phyloP scores from a whole-genome alignment of 2,888 invertebrate species.

The Thymelicus sylvestris region DNA sequence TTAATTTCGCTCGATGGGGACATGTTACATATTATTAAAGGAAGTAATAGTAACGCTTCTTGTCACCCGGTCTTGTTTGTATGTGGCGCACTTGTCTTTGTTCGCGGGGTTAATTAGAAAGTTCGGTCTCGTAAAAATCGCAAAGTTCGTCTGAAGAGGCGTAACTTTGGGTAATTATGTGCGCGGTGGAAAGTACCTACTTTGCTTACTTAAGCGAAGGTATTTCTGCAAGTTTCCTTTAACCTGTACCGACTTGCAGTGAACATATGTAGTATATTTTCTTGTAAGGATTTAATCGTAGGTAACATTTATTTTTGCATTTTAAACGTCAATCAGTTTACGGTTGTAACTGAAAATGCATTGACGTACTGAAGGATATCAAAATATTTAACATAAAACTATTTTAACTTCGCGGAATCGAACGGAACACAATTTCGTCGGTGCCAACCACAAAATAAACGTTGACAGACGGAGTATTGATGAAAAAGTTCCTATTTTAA shows the following conservation, averaged over 20 bases:
- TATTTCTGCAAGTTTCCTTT: neutral
- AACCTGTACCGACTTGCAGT: too few species aligned
- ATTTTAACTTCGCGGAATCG: conserved; percentile 33
- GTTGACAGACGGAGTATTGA: conserved; percentile 16
- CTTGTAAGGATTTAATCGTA: too few species aligned
- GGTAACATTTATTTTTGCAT: too few species aligned
- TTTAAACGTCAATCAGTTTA: neutral
- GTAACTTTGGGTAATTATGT: conserved; percentile 45
- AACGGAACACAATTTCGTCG: conserved; percentile 33
- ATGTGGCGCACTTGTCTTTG: conserved; percentile 63
- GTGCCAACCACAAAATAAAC: conserved; percentile 20
- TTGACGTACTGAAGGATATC: neutral
- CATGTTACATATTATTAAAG: conserved; percentile 48
- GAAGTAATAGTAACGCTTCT: conserved; percentile 59
- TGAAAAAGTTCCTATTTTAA: conserved; percentile 22
- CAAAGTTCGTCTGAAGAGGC: conserved; percentile 48
- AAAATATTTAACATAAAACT: conserved; percentile 2
- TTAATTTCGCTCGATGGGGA: conserved; percentile 42
- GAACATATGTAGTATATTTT: too few species aligned
- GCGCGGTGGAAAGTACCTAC: conserved; percentile 40
- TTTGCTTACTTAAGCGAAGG: conserved; percentile 20
- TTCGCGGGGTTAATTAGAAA: conserved; percentile 75
- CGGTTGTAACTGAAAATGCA: neutral
- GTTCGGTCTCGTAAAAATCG: conserved; percentile 56
- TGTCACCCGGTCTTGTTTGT: conserved; percentile 66